A percentile compares a stretch with the other conserved stretches of the same genome.
Evolutionary conservation across 2,888 invertebrate species (phyloP).

Genomic region (Meliscaeva auricollis): DNA sequence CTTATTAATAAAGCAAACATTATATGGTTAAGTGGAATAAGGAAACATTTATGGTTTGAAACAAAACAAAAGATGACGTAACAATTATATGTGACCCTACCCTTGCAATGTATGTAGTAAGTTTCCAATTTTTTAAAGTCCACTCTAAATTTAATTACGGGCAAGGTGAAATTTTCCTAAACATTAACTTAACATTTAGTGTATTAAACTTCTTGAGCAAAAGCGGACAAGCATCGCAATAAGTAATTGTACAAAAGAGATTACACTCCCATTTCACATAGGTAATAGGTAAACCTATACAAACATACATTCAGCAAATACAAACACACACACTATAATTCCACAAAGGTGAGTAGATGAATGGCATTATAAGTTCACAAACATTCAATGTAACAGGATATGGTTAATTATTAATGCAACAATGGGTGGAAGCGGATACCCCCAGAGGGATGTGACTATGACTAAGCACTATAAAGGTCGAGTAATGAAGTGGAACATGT

Average conservation of each 20-base stretch:
- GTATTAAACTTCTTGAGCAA: neutral
- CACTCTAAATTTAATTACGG: no score
- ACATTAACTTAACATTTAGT: neutral
- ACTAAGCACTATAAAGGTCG: constrained; percentile 31
- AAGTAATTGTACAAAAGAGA: constrained; percentile 51
- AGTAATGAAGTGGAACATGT: constrained; percentile 61
- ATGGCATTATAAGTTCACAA: constrained; percentile 49
- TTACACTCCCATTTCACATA: neutral
- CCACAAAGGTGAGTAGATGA: constrained; percentile 67
- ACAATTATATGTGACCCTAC: no score
- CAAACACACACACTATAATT: neutral
- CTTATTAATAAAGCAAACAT: no score
- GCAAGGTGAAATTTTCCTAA: constrained; percentile 13
- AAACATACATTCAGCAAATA: neutral
- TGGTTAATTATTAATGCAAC: constrained; percentile 65
- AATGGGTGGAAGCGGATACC: neutral
- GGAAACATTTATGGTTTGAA: no score
- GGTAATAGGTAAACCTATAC: neutral
- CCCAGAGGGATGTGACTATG: neutral
- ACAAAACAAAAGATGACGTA: no score
- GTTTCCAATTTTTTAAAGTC: no score
- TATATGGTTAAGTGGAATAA: no score
- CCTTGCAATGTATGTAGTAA: no score
- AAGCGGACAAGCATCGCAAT: constrained; percentile 8
- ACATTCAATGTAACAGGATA: constrained; percentile 59